phyloP scores from a whole-genome alignment of 2,797 vertebrate genomes.

The Clarias laeviceps region DNA sequence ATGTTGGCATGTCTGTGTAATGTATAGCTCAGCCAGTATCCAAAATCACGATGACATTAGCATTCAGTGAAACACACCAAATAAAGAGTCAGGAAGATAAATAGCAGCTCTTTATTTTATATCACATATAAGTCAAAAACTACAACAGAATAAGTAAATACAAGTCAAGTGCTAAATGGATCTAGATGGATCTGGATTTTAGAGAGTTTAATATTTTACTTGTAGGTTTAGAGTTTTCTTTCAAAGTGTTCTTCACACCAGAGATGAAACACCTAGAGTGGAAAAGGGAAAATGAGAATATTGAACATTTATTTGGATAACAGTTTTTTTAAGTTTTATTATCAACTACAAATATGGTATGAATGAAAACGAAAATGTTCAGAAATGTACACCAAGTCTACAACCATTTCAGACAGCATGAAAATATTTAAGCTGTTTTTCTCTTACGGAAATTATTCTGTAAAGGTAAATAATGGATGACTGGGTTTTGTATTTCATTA shows the following conservation, averaged over 20 bases:
- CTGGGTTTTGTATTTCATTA: neutral
- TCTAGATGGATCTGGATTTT: neutral
- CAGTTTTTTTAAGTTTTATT: neutral
- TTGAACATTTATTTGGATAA: neutral
- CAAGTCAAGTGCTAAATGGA: constrained; percentile 24
- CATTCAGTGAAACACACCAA: neutral
- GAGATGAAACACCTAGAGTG: constrained; percentile 68
- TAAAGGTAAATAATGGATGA: neutral
- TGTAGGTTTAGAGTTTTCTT: constrained; percentile 31
- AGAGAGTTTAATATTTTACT: constrained; percentile 9
- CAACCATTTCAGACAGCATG: too few species aligned
- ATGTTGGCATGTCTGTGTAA: neutral
- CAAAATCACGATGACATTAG: neutral
- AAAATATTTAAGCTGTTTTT: neutral
- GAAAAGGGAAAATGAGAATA: neutral
- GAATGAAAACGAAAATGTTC: neutral
- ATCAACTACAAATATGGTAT: neutral
- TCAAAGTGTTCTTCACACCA: constrained; percentile 63
- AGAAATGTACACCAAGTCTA: neutral
- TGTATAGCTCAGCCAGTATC: too few species aligned
- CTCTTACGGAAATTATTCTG: too few species aligned
- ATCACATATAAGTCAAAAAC: constrained; percentile 55
- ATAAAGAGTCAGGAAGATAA: constrained; percentile 4
- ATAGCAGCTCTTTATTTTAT: constrained; percentile 64
- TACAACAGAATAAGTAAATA: constrained; percentile 36